Base-by-base conservation (phyloP, 2,113 vertebrate genomes). In the Puffinus mauretanicus region DNA sequence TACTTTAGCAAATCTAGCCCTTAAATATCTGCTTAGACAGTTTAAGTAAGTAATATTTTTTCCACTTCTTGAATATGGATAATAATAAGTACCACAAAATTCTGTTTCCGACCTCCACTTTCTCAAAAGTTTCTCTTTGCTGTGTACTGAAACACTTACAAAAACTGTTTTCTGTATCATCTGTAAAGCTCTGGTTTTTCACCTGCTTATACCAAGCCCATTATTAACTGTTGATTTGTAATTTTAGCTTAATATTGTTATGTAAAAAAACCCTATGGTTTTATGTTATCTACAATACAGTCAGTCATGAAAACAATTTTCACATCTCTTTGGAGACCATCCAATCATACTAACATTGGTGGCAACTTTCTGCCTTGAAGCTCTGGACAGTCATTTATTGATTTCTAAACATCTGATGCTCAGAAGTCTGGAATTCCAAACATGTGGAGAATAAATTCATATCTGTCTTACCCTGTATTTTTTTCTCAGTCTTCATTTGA, bases 251-350 rank as follows among this genome's bases (percentile, higher is more conserved):
- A 67, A 30, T 24, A 34, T 24, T 77, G 16, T 64, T 73, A n/a
- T 14, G 4, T 46, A 6, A 20, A 34, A 83, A 42, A 40, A 0
- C 0, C 13, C 1, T 34, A 7, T 26, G 8, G 9, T 46, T 62
- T 91, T 57, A 57, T 7, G 2, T 67, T 67, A 34, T 20, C 52
- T 57, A 18, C 15, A 49, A 4, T 13, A 40, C 0, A 47, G 16
- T 26, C 13, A 69, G 15, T 54, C 17, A 55, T 10, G 9, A 64
- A 36, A 78, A 40, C 12, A 73, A 3, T 3, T 40, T 73, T 77
- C 36, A 25, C 29, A 20, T 29, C 27, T 61, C n/a, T 64, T 51
- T 60, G 17, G 44, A 60, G 9, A 64, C 11, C 15, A 64, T 60
- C 10, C 4, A 51, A 11, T 9, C 8, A 60, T 17, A 36, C 9